Evolutionary conservation across 1,140 invertebrate species (phyloP).

Genomic region (Copidosoma floridanum): DNA sequence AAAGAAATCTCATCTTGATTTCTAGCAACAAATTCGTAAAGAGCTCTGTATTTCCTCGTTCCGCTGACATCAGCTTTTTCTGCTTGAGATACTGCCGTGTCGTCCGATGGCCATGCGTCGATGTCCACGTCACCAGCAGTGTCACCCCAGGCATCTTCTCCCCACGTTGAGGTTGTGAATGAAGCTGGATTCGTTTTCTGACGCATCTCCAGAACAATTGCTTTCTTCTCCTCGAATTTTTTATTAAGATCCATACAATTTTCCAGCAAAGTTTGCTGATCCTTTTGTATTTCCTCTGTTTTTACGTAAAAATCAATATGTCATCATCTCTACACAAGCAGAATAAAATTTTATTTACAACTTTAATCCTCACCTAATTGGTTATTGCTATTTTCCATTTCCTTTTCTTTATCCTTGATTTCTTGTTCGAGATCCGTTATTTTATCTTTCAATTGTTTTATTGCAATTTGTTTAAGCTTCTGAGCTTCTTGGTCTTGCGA

Average conservation of each 20-base stretch:
- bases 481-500: constrained; percentile 61
- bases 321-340: neutral
- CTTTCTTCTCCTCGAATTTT: constrained; percentile 62
- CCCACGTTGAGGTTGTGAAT: constrained; percentile 40
- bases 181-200: constrained; percentile 18
- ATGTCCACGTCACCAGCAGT: constrained; percentile 43
- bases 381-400: constrained; percentile 75
- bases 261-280: constrained; percentile 59
- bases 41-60: constrained; percentile 77
- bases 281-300: constrained; percentile 63
- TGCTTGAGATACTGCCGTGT: constrained; percentile 34
- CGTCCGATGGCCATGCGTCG: constrained; percentile 58
- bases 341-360: neutral
- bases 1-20: constrained; percentile 93
- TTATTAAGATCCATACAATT: constrained; percentile 62
- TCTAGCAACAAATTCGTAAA: constrained; percentile 92
- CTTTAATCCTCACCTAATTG: constrained; percentile 56
- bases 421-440: constrained; percentile 64
- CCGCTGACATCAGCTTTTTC: constrained; percentile 51
- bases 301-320: neutral
- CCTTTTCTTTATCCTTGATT: constrained; percentile 72
- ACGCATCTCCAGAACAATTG: constrained; percentile 50
- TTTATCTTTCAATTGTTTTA: constrained; percentile 84
- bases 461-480: constrained; percentile 74
- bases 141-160: constrained; percentile 49